Base-by-base conservation (phyloP, 2,113 vertebrate genomes). In the Megalops atlanticus region DNA sequence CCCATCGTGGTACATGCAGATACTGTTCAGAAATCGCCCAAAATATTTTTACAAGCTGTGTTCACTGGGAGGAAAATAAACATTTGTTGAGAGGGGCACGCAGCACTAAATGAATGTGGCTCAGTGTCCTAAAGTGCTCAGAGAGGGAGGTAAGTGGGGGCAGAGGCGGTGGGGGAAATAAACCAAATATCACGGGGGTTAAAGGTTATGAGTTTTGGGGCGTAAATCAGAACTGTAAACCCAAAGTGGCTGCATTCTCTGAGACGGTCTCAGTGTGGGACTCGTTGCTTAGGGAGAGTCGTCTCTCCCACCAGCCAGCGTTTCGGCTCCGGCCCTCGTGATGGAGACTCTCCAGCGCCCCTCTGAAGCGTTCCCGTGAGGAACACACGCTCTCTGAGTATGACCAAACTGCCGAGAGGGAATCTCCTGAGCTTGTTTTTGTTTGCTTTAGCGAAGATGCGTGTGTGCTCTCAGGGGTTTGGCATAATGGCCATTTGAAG, bases 1-100 rank as follows among this genome's bases (percentile, higher is more conserved):
- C 39, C 75, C 2, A n/a, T 84, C 84, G 78, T 70, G 52, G 54
- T 87, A 82, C 84, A 87, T 81, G 86, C 84, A 87, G 89, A 91
- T 92, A 91, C 85, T 85, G 82, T 90, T 92, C 87, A 83, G 79
- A 88, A 88, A 90, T 88, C 78, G 40, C 73, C 74, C 79, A 47
- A 91, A 91, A 91, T 94, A 91, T 93, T 93, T 92, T 91, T 80
- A 70, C 89, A 88, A 91, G 86, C 80, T n/a, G 7, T 74, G 70
- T 87, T 87, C 79, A 82, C 83, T 24, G 45, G 40, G 81, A 81
- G 89, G 80, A 90, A 91, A 89, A 90, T 81, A 93, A 92, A 91
- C 88, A 92, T n/a, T 35, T 64, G 0, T 21, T 81, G 87, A 84
- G 77, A 83, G 87, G 85, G 80, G 79, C 82, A 80, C 82, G 86